Evolutionary conservation across 1,140 invertebrate genomes (phyloP), one percentile per base, ranked within the genome.

Genomic region (Batillaria attramentaria): DNA sequence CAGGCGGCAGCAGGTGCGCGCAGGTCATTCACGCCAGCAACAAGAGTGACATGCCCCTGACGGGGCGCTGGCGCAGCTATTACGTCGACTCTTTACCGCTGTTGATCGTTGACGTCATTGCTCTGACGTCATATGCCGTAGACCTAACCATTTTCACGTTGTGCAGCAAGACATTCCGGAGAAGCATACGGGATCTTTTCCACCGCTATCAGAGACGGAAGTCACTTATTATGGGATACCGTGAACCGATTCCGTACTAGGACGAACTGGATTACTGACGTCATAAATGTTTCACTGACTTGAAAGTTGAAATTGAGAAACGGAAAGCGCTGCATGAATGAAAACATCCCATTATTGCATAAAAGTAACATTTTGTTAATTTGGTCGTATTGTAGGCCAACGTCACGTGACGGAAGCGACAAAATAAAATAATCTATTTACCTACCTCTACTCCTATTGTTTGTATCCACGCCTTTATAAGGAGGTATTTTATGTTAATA

Each of bases 141-240:
- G 68, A 78, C 68, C 24, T 78, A 24, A 78, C 68, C 33, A 70
- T 69, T 41, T 78, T 78, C 50, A 70, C 68, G 43, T 54, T 78
- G 66, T 70, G 65, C 50, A 78, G 77, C 68, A 46, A 69, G 24
- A 78, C 77, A 1, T 78, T 78, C 50, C 77, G 77, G 5, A 33
- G 50, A 6, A 46, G 37, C 33, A 57, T 70, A 2, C 1, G 35
- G 35, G 3, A 50, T 0, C 50, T 78, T 13, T 78, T 78, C 35
- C 73, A 65, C 8, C 73, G 73, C 35, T 75, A 75, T n/a, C 35
- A 54, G 73, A 60, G 73, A 31, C 35, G 73, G 3, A 75, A 75
- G 57, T 75, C 73, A 20, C 37, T 75, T 24, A 42, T 60, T 2
- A 39, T 60, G 54, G 73, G 73, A 3, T 75, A 75, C 24, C 73